phyloP scores from a whole-genome alignment of 1,140 invertebrate genomes.

The Rhynchophorus ferrugineus region DNA sequence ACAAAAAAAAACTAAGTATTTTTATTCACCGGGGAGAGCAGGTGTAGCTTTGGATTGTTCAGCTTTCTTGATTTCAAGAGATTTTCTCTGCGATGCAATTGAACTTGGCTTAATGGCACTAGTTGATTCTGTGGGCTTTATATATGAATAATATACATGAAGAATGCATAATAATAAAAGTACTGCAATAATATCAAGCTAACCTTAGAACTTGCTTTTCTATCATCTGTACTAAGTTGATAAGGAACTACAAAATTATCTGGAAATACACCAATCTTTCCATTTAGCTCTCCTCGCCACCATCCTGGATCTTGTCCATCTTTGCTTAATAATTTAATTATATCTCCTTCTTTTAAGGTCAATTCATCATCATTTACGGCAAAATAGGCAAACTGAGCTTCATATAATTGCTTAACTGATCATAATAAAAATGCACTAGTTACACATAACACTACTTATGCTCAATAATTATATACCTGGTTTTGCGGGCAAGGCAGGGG shows the following conservation, averaged over 20 bases:
- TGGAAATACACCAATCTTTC: slow-evolving; percentile 87
- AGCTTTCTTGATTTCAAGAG: slow-evolving; percentile 40
- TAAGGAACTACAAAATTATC: slow-evolving; percentile 86
- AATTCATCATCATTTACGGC: slow-evolving; percentile 93
- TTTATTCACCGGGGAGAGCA: slow-evolving; percentile 29
- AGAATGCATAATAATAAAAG: neutral
- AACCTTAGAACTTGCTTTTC: slow-evolving; percentile 10
- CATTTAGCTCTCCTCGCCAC: slow-evolving; percentile 92
- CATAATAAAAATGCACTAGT: slow-evolving; percentile 10
- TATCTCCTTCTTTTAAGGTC: slow-evolving; percentile 78
- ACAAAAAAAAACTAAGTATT: neutral
- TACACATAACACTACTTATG: slow-evolving; percentile 2
- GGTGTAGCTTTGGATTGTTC: slow-evolving; percentile 37
- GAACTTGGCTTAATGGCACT: slow-evolving; percentile 34
- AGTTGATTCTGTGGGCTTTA: slow-evolving; percentile 10
- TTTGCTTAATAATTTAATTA: slow-evolving; percentile 79
- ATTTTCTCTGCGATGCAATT: slow-evolving; percentile 46
- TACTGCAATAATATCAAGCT: neutral
- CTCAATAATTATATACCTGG: slow-evolving; percentile 42
- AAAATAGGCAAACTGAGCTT: slow-evolving; percentile 82
- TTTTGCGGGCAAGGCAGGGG: slow-evolving; percentile 50
- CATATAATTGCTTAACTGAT: slow-evolving; percentile 51
- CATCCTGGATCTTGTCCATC: slow-evolving; percentile 90
- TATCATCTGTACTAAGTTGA: slow-evolving; percentile 13
- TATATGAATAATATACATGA: neutral